Evolutionary conservation across 92 coral and sea anemone genomes (phyloP).

Genomic region (Bergia puertoricense): DNA sequence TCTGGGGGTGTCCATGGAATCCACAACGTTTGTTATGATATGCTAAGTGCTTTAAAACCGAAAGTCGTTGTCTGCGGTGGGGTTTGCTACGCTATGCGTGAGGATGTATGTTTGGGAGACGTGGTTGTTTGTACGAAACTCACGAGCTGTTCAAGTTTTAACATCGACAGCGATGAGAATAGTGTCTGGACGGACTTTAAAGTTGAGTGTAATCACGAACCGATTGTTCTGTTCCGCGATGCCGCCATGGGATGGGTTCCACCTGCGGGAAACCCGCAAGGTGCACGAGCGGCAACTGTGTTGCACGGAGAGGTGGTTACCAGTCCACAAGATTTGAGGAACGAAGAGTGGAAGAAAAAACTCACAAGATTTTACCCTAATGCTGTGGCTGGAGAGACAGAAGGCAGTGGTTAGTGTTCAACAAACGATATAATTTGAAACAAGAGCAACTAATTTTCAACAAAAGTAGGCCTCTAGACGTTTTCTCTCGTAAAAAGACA

Average conservation of each 20-base stretch:
- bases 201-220: neutral
- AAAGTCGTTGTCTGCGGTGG: neutral
- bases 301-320: neutral
- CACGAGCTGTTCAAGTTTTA: neutral
- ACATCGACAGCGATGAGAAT: neutral
- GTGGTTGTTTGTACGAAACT: slow-evolving; percentile 1
- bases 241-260: neutral
- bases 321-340: neutral
- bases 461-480: neutral
- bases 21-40: neutral
- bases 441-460: neutral
- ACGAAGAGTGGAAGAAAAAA: neutral
- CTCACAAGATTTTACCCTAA: neutral
- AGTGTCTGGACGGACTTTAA: neutral
- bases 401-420: neutral
- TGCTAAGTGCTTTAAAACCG: neutral
- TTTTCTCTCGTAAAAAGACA: neutral
- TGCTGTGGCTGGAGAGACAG: slow-evolving; percentile 29
- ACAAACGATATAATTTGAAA: neutral
- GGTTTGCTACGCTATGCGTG: neutral
- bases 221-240: neutral
- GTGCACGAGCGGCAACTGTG: neutral
- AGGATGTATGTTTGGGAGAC: neutral
- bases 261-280: neutral
- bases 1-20: neutral